A percentile compares a stretch with the other conserved stretches of the same genome.
Evolutionary conservation across 2,888 invertebrate genomes (phyloP).

Genomic region (Agelastica alni): DNA sequence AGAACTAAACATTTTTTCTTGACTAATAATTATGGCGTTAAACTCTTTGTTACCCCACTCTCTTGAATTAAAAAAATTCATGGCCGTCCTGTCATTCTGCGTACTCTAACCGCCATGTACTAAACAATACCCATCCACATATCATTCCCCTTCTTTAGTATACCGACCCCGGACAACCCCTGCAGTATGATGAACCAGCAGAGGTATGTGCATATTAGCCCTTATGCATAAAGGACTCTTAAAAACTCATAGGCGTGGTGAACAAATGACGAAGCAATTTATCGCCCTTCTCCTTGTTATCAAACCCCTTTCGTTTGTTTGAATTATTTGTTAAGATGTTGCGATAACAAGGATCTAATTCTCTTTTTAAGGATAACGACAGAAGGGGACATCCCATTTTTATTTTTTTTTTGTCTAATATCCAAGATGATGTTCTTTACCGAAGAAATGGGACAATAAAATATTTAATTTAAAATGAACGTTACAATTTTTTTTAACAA

Average conservation of each 20-base stretch:
- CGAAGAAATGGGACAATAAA: too few species aligned
- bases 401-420: too few species aligned
- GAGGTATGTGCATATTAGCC: slow-evolving; percentile 30
- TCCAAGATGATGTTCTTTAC: too few species aligned
- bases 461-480: too few species aligned
- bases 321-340: slow-evolving; percentile 9
- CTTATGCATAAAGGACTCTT: slow-evolving; percentile 29
- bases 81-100: slow-evolving; percentile 1
- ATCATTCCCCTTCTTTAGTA: background rate
- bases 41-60: background rate
- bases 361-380: too few species aligned
- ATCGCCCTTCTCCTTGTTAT: slow-evolving; percentile 9
- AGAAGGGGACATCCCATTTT: too few species aligned
- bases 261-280: slow-evolving; percentile 37
- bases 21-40: slow-evolving; percentile 16
- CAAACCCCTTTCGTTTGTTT: slow-evolving; percentile 6
- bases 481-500: too few species aligned
- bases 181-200: slow-evolving; percentile 8
- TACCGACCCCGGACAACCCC: slow-evolving; percentile 5
- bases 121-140: slow-evolving; percentile 5
- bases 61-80: slow-evolving; percentile 1
- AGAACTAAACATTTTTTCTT: too few species aligned
- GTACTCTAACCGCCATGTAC: slow-evolving; percentile 1
- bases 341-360: slow-evolving; percentile 5
- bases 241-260: slow-evolving; percentile 38